Conservation (phyloP, 1,140 invertebrate genomes). For the Sinonovacula constricta region DNA sequence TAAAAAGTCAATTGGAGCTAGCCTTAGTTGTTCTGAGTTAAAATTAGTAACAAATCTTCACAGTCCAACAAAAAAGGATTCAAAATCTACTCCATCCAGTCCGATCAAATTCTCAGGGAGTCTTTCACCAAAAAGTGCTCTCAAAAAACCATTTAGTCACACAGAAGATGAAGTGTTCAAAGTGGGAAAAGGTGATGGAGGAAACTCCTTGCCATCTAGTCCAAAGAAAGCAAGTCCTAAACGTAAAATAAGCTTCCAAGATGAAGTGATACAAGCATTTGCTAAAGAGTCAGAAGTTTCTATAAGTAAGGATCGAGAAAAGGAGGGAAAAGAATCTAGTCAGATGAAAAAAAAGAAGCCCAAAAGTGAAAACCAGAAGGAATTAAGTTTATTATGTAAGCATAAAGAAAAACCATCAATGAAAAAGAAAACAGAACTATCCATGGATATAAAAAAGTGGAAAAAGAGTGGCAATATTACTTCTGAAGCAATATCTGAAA, state of each 20-base stretch:
- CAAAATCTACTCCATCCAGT: too few relatives aligned
- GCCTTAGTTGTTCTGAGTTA: not conserved
- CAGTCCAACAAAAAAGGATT: slow-evolving; percentile 22
- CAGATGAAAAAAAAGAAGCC: not conserved
- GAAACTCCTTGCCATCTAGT: too few relatives aligned
- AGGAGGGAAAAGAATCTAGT: not conserved
- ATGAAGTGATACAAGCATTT: slow-evolving; percentile 34
- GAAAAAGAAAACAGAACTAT: too few relatives aligned
- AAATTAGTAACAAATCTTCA: too few relatives aligned
- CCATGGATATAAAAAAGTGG: too few relatives aligned
- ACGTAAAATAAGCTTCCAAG: slow-evolving; percentile 29
- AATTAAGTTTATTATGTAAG: not conserved
- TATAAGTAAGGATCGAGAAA: slow-evolving; percentile 5
- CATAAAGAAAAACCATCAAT: not conserved
- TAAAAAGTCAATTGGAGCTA: not conserved
- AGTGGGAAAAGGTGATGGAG: too few relatives aligned
- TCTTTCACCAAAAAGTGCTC: too few relatives aligned
- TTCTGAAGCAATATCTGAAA: slow-evolving; percentile 40
- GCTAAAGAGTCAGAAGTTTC: too few relatives aligned
- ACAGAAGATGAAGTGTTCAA: too few relatives aligned
- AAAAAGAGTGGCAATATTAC: slow-evolving; percentile 17
- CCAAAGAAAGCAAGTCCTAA: slow-evolving; percentile 27
- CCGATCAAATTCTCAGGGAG: too few relatives aligned
- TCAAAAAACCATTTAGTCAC: too few relatives aligned
- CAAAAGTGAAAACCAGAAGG: not conserved